Evolutionary conservation across 2,888 invertebrate genomes (phyloP), one percentile per base, ranked within the genome.

Genomic region (Tenthredo livida): DNA sequence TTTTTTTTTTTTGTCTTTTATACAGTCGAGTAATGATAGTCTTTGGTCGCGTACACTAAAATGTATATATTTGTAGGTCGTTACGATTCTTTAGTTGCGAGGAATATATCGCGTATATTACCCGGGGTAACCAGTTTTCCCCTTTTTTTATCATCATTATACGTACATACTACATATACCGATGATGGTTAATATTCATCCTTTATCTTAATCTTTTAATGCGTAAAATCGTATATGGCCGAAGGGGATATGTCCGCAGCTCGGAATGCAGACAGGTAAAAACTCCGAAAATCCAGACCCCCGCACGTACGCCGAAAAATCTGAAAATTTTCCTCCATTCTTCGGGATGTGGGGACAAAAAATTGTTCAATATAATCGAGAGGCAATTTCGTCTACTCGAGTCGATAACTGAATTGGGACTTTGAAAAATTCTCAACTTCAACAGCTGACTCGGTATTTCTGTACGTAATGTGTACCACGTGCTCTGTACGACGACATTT

Each of bases 61-160:
- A 54, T 54, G n/a, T 54, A 54, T 54, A 54, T 54, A 54, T 54
- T n/a, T 54, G 54, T 54, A n/a, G n/a, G 54, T 54, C 54, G 54
- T 54, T 54, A 54, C 54, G n/a, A 54, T 54, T 54, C 54, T n/a
- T 54, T 17, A 54, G 54, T 54, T 7, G n/a, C 54, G 54, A n/a
- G n/a, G 54, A 54, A 54, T 54, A 54, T 54, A 54, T n/a, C 7
- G 7, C 54, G 54, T 7, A n/a, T n/a, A n/a, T 17, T 50, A 50
- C 15, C 17, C 7, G 54, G n/a, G 7, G 54, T 54, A 54, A 54
- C 54, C 61, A 61, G 61, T 61, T 61, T 12, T 61, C 25, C 61
- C 25, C 25, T 21, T 25, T 61, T 25, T 12, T 61, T 12, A 61
- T 61, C 54, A 25, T 25, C 25, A 61, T 9, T 25, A 10, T 29